Conservation (phyloP, 2,113 vertebrate species). For the Oryctolagus cuniculus region mOryCun1.1 NC_091432.1:229022001-229022500, state of each 20-base stretch:
- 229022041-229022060: too few species aligned
- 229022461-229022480: too few species aligned
- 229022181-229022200: not conserved
- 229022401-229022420: too few species aligned
- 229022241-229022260: not conserved
- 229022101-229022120: not conserved
- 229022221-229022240: not conserved
- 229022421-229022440: too few species aligned
- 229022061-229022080: not conserved
- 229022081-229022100: not conserved
- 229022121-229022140: not conserved
- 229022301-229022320: too few species aligned
- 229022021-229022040: too few species aligned
- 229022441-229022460: too few species aligned
- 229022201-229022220: not conserved
- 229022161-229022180: not conserved
- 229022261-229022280: not conserved
- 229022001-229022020: too few species aligned
- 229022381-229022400: too few species aligned
- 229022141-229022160: not conserved
- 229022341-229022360: not conserved
- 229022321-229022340: not conserved
- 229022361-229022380: too few species aligned
- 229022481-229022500: too few species aligned
- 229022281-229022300: not conserved